Evolutionary conservation across 2,797 vertebrate genomes (phyloP).

Genomic region (Muscicapa striata): DNA sequence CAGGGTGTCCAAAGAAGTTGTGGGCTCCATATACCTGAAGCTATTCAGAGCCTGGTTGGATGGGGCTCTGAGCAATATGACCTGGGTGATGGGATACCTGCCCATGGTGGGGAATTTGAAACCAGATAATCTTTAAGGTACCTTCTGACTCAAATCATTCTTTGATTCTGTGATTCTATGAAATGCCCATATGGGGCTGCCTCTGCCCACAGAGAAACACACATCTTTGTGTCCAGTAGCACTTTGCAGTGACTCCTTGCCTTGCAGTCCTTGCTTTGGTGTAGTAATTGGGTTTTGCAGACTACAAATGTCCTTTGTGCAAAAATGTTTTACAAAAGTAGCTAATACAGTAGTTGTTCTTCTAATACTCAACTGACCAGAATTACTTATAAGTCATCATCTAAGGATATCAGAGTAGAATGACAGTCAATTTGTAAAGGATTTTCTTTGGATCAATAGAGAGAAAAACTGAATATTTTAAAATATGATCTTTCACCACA

Average conservation of each 20-base stretch:
- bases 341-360: background rate
- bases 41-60: background rate
- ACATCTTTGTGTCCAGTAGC: background rate
- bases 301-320: background rate
- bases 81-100: background rate
- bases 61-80: background rate
- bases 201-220: accelerated
- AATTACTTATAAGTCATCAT: background rate
- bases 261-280: background rate
- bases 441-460: conserved; percentile 14
- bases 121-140: background rate
- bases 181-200: accelerated
- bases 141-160: background rate
- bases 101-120: background rate
- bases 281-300: background rate
- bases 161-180: background rate
- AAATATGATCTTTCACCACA: background rate
- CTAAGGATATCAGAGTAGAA: background rate
- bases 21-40: background rate
- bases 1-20: background rate
- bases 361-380: background rate
- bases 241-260: background rate
- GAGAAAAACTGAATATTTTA: background rate
- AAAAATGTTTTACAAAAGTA: background rate
- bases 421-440: background rate